Evolutionary conservation across 2,888 invertebrate species (phyloP).

Genomic region (Xestia rhomboidea): DNA sequence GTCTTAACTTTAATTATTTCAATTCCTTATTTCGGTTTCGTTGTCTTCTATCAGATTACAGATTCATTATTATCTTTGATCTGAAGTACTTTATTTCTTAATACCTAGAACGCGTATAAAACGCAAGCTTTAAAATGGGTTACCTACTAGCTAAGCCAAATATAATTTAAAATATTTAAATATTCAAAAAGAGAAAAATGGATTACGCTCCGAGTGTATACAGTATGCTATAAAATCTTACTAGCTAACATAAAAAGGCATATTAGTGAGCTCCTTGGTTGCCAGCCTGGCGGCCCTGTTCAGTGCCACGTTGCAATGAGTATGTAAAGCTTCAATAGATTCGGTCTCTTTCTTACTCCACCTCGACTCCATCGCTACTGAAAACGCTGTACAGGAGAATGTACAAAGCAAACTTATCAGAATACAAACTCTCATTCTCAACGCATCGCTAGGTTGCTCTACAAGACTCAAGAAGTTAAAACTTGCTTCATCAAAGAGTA

Average conservation of each 20-base stretch:
- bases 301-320: conserved; percentile 91
- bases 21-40: conserved; percentile 30
- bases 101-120: neutral
- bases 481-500: conserved; percentile 90
- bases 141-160: conserved; percentile 2
- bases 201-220: neutral
- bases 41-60: conserved; percentile 15
- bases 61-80: conserved; percentile 13
- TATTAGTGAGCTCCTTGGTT: conserved; percentile 89
- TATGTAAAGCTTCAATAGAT: conserved; percentile 90
- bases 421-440: conserved; percentile 93
- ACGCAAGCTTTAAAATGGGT: neutral
- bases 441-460: conserved; percentile 89
- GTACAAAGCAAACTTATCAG: conserved; percentile 93
- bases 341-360: conserved; percentile 92
- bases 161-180: conserved; percentile 1
- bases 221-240: neutral
- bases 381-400: conserved; percentile 92
- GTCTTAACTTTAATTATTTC: neutral
- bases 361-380: conserved; percentile 87
- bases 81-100: neutral
- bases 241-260: conserved; percentile 86
- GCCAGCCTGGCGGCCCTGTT: conserved; percentile 91
- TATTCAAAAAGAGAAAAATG: neutral
- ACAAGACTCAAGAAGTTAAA: conserved; percentile 90